Evolutionary conservation across 2,113 vertebrate genomes (phyloP), one percentile per base, ranked within the genome.

Genomic region (Chinchilla lanigera): DNA sequence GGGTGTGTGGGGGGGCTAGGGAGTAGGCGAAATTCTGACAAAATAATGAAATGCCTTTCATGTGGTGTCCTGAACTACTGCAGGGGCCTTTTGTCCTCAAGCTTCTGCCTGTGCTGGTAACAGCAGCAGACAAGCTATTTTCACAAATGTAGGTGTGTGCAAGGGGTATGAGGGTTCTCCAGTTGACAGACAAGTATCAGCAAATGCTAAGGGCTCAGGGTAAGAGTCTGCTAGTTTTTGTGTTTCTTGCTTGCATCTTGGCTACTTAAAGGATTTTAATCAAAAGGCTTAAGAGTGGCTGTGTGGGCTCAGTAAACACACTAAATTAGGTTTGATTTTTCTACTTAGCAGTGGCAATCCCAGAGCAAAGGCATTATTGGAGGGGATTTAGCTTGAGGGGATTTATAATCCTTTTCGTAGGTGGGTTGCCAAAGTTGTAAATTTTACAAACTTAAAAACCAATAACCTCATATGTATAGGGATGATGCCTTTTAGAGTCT

Each of bases 211-310:
- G 75, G 83, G 60, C 69, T 86, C 67, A 58, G 28, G 35, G 33
- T 69, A 69, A 94, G 94, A 38, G 24, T 96, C 90, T 92, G 38
- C 9, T 86, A 82, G 86, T 96, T 44, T 73, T 19, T 38, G 38
- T 71, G 13, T 73, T 44, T 44, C 47, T 88, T 71, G 38, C 80
- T 96, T 61, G 24, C 9, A 81, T 93, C 52, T 84, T 90, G 88
- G 96, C 63, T 96, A 94, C 87, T 86, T 96, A 97, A 88, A 88
- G 93, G 86, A 93, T 97, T 97, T 95, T 96, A 95, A 95, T 92
- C 92, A 94, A 93, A 83, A 3, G 0, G 60, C 60, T 84, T 97
- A 83, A 52, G 91, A 95, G 84, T 87, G 93, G 61, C 80, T 97
- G 56, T 96, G 87, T 92, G 92, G 87, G 41, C 86, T 97, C 75